Conservation (phyloP, 2,888 invertebrate genomes). For the Cetonia aurata region DNA sequence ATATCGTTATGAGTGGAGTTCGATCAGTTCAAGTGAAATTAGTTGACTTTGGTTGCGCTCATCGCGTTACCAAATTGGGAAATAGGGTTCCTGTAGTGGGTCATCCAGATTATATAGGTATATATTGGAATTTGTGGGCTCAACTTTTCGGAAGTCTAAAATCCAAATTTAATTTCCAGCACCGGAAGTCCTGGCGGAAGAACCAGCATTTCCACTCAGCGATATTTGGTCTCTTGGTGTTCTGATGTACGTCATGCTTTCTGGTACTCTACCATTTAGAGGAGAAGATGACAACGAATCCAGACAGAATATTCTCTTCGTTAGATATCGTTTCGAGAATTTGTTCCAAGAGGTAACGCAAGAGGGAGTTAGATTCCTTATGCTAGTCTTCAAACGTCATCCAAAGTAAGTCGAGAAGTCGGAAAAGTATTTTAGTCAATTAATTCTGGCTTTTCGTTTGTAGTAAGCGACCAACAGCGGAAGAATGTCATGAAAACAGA, state of each 20-base stretch:
- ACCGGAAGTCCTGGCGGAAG: constrained; percentile 90
- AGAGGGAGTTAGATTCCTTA: constrained; percentile 93
- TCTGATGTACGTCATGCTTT: constrained; percentile 90
- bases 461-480: constrained; percentile 93
- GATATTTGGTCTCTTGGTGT: constrained; percentile 98
- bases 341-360: constrained; percentile 95
- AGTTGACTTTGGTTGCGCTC: constrained; percentile 92
- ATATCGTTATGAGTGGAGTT: constrained; percentile 91
- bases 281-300: constrained; percentile 87
- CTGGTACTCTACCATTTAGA: constrained; percentile 92
- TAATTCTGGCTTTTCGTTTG: constrained; percentile 55
- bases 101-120: constrained; percentile 81
- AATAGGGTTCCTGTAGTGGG: constrained; percentile 78
- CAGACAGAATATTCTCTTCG: constrained; percentile 91
- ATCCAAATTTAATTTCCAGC: constrained; percentile 68
- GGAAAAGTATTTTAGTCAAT: constrained; percentile 34
- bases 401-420: constrained; percentile 76
- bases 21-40: constrained; percentile 89
- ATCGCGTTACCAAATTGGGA: constrained; percentile 84
- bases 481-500: constrained; percentile 95
- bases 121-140: constrained; percentile 52
- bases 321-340: constrained; percentile 93
- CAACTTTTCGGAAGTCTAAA: constrained; percentile 6
- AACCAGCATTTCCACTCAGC: constrained; percentile 88
- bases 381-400: constrained; percentile 94